These are phyloP conservation scores for Macaria notata DNA, from an alignment of 2,888 invertebrate genomes.

Conservation along the genomic window DNA sequence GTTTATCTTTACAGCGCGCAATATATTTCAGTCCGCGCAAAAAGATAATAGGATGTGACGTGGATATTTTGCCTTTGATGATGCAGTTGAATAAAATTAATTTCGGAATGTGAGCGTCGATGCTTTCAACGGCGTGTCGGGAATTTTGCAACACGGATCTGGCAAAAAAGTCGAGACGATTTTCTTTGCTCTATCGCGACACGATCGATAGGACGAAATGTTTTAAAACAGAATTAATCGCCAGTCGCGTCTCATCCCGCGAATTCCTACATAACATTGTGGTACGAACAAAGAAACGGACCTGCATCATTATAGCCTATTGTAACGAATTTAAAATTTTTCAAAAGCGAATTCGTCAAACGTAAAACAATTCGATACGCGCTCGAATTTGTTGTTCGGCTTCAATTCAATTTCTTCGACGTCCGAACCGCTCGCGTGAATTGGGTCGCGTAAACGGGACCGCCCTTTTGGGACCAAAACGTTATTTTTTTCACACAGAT, in stretches of 20 bases:
- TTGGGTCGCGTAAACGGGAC: conserved; percentile 82
- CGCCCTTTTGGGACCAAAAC: conserved; percentile 81
- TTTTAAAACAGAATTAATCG: conserved; percentile 48
- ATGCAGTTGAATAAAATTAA: conserved; percentile 43
- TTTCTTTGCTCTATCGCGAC: conserved; percentile 71
- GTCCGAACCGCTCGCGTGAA: conserved; percentile 77
- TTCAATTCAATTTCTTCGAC: conserved; percentile 81
- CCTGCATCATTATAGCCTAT: conserved; percentile 80
- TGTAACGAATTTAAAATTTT: conserved; percentile 77
- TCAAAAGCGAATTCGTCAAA: conserved; percentile 79
- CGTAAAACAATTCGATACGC: conserved; percentile 83
- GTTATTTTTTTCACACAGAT: conserved; percentile 81
- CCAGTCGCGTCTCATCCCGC: conserved; percentile 57
- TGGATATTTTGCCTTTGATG: conserved; percentile 35
- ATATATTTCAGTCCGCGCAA: conserved; percentile 25
- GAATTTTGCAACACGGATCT: conserved; percentile 55
- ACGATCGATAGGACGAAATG: conserved; percentile 66
- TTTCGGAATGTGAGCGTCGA: conserved; percentile 57
- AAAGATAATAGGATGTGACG: conserved; percentile 26
- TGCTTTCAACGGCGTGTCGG: conserved; percentile 50
- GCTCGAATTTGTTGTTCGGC: conserved; percentile 79
- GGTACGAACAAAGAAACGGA: conserved; percentile 69
- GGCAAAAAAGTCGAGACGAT: conserved; percentile 58
- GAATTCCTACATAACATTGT: conserved; percentile 69
- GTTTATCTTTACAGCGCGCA: conserved; percentile 36